Base-by-base conservation (phyloP, 2,113 vertebrate genomes). In the Aythya baeri region DNA sequence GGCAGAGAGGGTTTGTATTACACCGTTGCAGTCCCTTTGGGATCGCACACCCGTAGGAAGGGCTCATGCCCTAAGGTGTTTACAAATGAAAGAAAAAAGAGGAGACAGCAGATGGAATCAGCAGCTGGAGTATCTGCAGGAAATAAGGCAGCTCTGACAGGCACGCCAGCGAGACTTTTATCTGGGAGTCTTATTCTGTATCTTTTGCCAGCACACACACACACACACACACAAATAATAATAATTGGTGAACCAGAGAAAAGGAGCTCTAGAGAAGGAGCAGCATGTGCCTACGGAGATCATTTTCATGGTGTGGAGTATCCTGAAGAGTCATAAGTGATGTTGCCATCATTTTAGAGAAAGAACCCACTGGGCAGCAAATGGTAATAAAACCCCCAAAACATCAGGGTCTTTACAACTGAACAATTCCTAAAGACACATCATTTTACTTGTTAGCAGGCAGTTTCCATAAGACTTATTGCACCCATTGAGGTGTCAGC, bases 71-170 rank as follows among this genome's bases (percentile, higher is more conserved):
- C 87, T 66, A 75, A 95, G 94, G 89, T 95, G 84, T 63, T 87
- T 83, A 44, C 36, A 77, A 92, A n/a, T 17, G 61, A 86, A 78
- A 83, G 18, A 79, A 81, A 67, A 87, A 59, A 23, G 29, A 85
- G 74, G 82, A 95, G 93, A 94, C 67, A 85, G 62, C 94, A 97
- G 95, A 97, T 88, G 93, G 91, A 93, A 91, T 21, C 67, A 91
- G 85, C 89, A 96, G 93, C 89, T 92, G 94, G 83, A 92, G 70
- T 57, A 92, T 17, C 32, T 0, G 62, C 66, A 89, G 86, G 93
- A 92, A 94, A 57, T 67, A 87, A 94, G 70, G 71, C 86, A 82
- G 73, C 43, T 86, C 83, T 2, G 2, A 76, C 54, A 74, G 41
- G 22, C 76, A 63, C 0, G 11, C 29, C 63, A 94, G 83, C 26